Percentiles rank a stretch among this genome's conserved stretches.
phyloP scores from a whole-genome alignment of 2,797 vertebrate genomes.

The Trichosurus vulpecula region DNA sequence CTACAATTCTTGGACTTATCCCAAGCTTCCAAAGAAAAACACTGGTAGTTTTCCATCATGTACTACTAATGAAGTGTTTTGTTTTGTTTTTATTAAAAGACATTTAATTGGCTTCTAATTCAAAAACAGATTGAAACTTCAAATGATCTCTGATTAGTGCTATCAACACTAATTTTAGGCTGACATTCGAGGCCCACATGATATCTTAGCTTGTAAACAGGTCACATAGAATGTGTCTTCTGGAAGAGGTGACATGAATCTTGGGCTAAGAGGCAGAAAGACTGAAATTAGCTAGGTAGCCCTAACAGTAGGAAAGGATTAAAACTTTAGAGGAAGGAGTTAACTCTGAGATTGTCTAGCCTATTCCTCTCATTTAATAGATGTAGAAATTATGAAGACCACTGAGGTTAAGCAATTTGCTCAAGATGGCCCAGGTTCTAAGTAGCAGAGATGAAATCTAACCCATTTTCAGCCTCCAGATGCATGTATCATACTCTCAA shows the following conservation, averaged over 20 bases:
- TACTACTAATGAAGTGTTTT: conserved; percentile 6
- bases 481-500: not conserved
- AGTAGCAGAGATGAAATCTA: not conserved
- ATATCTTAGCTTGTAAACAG: not conserved
- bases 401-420: not conserved
- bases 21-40: conserved; percentile 4
- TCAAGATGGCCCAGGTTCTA: not conserved
- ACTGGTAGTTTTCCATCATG: conserved; percentile 27
- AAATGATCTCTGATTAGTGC: not conserved
- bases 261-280: not conserved
- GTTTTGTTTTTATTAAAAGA: conserved; percentile 13
- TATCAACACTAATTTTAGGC: not conserved
- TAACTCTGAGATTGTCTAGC: not conserved
- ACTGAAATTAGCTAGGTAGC: not conserved
- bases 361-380: not conserved
- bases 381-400: not conserved
- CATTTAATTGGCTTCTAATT: conserved; percentile 38
- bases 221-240: not conserved
- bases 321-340: not conserved
- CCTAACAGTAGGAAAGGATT: not conserved
- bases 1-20: conserved; percentile 18
- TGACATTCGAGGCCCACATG: not conserved
- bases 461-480: not conserved
- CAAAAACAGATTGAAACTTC: conserved; percentile 34
- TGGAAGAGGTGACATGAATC: conserved; percentile 3